Evolutionary conservation across 2,797 vertebrate species (phyloP).

Genomic region (Darevskia nairensis): DNA sequence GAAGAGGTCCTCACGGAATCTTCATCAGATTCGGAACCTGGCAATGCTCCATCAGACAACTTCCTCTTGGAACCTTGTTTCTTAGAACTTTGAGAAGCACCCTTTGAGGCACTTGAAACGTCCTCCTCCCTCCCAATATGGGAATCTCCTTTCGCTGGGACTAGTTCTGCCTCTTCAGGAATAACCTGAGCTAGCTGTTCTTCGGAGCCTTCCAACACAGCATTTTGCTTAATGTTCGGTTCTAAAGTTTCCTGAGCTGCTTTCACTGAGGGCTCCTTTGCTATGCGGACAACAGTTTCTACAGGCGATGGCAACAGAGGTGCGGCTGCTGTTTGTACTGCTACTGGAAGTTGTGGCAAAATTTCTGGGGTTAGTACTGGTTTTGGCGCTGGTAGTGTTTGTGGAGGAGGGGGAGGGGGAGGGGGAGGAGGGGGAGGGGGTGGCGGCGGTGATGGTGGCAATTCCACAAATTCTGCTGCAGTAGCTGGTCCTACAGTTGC

Average conservation of each 20-base stretch:
- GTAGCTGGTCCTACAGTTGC: conserved; percentile 2
- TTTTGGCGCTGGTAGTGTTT: conserved; percentile 41
- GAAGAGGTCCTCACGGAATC: conserved; percentile 91
- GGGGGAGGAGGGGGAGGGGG: conserved; percentile 70
- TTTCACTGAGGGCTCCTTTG: conserved; percentile 54
- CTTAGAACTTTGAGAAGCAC: conserved; percentile 76
- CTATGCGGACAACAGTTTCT: conserved; percentile 50
- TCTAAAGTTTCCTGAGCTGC: conserved; percentile 72
- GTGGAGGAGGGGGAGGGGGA: conserved; percentile 43
- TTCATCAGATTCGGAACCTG: conserved; percentile 90
- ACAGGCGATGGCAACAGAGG: conserved; percentile 36
- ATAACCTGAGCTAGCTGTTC: conserved; percentile 68
- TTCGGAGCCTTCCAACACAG: conserved; percentile 63
- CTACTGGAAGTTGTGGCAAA: neutral
- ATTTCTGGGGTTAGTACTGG: conserved; percentile 36
- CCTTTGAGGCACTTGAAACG: conserved; percentile 77
- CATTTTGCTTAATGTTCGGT: conserved; percentile 55
- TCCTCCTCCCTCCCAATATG: conserved; percentile 91
- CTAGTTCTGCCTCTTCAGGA: conserved; percentile 73
- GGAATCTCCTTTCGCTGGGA: conserved; percentile 79
- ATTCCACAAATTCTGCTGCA: conserved; percentile 47
- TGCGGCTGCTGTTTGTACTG: neutral
- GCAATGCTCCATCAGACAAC: conserved; percentile 80
- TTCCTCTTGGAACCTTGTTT: conserved; percentile 83
- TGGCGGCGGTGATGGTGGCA: conserved; percentile 65